Evolutionary conservation across 2,113 vertebrate genomes (phyloP).

Genomic region (Euleptes europaea): DNA sequence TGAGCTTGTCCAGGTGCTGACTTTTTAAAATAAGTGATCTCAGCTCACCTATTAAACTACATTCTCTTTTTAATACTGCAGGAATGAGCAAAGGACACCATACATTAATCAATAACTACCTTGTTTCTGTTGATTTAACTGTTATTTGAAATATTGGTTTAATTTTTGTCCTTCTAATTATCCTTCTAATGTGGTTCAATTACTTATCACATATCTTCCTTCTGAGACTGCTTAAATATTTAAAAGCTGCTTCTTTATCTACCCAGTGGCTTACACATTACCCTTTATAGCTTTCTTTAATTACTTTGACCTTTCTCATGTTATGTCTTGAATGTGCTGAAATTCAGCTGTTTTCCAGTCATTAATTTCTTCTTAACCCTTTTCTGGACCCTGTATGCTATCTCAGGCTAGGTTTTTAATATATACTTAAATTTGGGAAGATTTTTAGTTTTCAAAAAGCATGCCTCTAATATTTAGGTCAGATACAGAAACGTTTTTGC

Average conservation of each 20-base stretch:
- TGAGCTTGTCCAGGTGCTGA: background rate
- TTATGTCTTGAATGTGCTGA: background rate
- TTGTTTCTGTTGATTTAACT: background rate
- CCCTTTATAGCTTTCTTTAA: constrained; percentile 36
- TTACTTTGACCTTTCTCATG: constrained; percentile 19
- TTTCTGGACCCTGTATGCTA: background rate
- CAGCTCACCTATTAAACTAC: background rate
- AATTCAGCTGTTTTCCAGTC: background rate
- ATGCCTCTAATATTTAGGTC: background rate
- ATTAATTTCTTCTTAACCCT: background rate
- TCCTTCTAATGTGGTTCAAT: background rate
- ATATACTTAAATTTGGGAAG: background rate
- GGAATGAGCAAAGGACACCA: background rate
- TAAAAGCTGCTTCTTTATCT: constrained; percentile 24
- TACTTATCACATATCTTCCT: constrained; percentile 6
- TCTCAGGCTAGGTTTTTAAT: background rate
- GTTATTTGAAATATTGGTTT: constrained; percentile 1
- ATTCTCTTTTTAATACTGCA: no score
- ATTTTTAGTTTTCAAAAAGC: background rate
- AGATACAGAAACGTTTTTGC: background rate
- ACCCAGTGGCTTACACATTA: constrained; percentile 24
- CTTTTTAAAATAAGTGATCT: background rate
- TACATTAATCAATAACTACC: background rate
- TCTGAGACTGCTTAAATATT: constrained; percentile 23
- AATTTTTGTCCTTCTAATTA: constrained; percentile 6